Evolutionary conservation across 2,797 vertebrate species (phyloP), one percentile per base, ranked within the genome.

Genomic region (Myripristis jacobus): DNA sequence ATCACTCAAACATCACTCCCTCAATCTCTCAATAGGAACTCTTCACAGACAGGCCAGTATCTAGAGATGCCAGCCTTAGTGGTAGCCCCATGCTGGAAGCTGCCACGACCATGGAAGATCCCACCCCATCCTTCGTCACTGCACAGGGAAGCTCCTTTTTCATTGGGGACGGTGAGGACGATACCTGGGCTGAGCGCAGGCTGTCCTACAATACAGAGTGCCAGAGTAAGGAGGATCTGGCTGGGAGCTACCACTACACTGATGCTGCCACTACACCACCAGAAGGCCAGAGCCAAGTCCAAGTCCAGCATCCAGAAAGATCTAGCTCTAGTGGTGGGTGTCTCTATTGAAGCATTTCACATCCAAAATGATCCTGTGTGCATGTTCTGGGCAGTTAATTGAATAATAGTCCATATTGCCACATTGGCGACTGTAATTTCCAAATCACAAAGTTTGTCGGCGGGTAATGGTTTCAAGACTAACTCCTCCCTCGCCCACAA

Each of bases 61-160:
- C 70, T 59, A 19, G 36, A 15, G 51, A 82, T 1, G 55, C n/a
- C 22, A 83, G 69, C 1, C 24, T 65, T 1, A 61, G 66, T 70
- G 64, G 64, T 2, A 91, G 88, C 38, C 81, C 87, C 0, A 3
- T 76, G 3, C 66, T 54, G n/a, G 81, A 80, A 1, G 31, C 69
- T 1, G 43, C 78, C 19, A 60, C 31, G 34, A 15, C 72, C 0
- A 22, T 75, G 10, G 85, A 81, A 0, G 88, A 87, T 6, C 50
- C 82, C 24, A 38, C 77, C 2, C 52, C 64, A 12, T 55, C 70
- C 10, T 94, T 93, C 36, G 4, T 87, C 72, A 92, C 90, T 0
- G 92, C 92, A 16, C 87, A 85, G 19, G 88, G 73, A 15, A 79
- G 82, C 67, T 88, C 90, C 46, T 92, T 93, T 73, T 90, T 88